Base-by-base conservation (phyloP, 1,140 invertebrate species). In the Apis mellifera region DNA sequence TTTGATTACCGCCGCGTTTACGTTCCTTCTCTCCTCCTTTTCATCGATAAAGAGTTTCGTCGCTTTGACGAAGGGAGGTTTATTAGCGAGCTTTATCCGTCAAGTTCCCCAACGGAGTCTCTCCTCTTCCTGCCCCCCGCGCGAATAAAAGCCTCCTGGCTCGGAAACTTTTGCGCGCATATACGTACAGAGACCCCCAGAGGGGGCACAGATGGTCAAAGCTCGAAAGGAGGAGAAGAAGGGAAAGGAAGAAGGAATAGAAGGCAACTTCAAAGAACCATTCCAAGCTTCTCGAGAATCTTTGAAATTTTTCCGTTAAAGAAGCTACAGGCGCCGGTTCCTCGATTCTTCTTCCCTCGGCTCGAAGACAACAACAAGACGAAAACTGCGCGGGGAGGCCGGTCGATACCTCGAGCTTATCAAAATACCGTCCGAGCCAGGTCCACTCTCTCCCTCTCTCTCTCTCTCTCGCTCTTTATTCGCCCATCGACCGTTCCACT, bases 51-150 rank as follows among this genome's bases (percentile, higher is more conserved):
- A 73, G 75, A 88, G 82, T 85, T 88, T 83, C 75, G 79, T 75
- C 82, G 86, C 88, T 90, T 84, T 87, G 86, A 89, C 84, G 82
- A 42, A 42, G 76, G 75, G 70, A 75, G 81, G 88, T 90, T 88
- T 89, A 90, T 90, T 90, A 90, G 87, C 78, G 89, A 84, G 88
- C 86, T 90, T 90, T 89, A 89, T 88, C 84, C 88, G 54, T 68
- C 80, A 85, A 89, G 83, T 88, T 86, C 73, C 32, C 71, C 78
- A 82, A 84, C 77, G 78, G 83, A 86, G 83, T 75, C 66, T 26
- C 26, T 26, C 26, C 2, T 32, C 32, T 3, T 3, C 32, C 32
- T 32, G n/a, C n/a, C 32, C 2, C 65, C 75, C 32, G 32, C 32
- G 32, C 32, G 81, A 88, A 90, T 86, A 88, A 89, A 89, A 85